Percentiles rank a stretch among this genome's conserved stretches.
phyloP scores from a whole-genome alignment of 35 echinoderm and acorn worm genomes.

The Apostichopus californicus region DNA sequence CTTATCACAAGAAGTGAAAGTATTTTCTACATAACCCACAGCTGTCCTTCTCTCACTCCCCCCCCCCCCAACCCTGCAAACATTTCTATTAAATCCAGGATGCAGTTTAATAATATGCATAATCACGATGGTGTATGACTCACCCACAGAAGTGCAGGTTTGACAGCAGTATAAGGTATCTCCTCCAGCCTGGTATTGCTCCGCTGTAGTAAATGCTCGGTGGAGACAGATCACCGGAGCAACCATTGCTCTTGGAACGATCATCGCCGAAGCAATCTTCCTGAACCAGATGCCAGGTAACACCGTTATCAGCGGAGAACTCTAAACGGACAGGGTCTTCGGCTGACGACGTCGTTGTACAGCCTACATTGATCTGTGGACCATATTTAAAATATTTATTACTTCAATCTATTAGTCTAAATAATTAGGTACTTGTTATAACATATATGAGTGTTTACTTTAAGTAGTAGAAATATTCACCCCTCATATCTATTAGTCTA shows the following conservation, averaged over 20 bases:
- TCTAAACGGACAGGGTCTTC: conserved; percentile 63
- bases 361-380: conserved; percentile 88
- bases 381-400: too few species aligned
- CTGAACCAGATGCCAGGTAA: conserved; percentile 79
- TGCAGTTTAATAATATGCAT: background rate
- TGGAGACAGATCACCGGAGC: conserved; percentile 62
- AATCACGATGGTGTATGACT: background rate
- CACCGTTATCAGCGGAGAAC: conserved; percentile 68
- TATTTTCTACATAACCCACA: too few species aligned
- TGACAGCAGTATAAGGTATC: conserved; percentile 67
- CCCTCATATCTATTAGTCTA: too few species aligned
- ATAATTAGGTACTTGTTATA: too few species aligned
- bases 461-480: too few species aligned
- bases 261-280: conserved; percentile 67
- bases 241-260: conserved; percentile 55
- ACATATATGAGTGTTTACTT: too few species aligned
- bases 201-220: conserved; percentile 86
- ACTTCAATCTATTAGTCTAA: too few species aligned
- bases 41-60: too few species aligned
- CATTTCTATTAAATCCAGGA: too few species aligned
- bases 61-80: background rate
- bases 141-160: conserved; percentile 94
- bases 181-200: conserved; percentile 63
- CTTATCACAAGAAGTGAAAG: too few species aligned
- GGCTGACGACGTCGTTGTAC: conserved; percentile 43